Evolutionary conservation across 2,797 vertebrate genomes (phyloP).

Genomic region (Oreochromis mossambicus): DNA sequence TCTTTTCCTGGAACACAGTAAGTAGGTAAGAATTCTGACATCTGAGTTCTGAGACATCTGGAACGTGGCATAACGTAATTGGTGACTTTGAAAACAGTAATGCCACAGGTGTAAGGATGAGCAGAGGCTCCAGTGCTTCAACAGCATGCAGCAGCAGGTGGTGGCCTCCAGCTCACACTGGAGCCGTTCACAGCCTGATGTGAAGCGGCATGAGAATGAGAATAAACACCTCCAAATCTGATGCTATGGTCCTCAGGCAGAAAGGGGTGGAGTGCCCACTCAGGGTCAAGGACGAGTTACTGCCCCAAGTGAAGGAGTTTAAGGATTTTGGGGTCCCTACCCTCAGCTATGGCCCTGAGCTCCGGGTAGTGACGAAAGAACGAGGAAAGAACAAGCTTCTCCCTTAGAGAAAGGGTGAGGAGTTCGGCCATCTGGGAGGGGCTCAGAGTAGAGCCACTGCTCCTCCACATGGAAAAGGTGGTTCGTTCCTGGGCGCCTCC

Average conservation of each 20-base stretch:
- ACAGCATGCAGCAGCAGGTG: neutral
- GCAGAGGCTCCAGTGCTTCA: neutral
- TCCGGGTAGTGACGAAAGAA: neutral
- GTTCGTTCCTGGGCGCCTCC: neutral
- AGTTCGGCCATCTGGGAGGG: rapidly evolving
- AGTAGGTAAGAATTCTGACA: neutral
- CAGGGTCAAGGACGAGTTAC: neutral
- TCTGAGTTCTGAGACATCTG: neutral
- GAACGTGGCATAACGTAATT: neutral
- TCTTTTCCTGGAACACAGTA: neutral
- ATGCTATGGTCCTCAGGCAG: neutral
- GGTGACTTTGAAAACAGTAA: neutral
- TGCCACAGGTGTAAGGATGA: neutral
- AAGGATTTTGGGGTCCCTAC: neutral
- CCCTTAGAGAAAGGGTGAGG: rapidly evolving
- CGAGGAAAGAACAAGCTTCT: rapidly evolving
- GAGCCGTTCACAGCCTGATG: rapidly evolving
- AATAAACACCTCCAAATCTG: neutral
- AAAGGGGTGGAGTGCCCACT: rapidly evolving
- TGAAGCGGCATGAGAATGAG: neutral
- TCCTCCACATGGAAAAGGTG: neutral
- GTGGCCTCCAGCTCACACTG: rapidly evolving
- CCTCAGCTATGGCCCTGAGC: neutral
- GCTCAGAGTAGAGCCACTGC: neutral
- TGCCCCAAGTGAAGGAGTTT: neutral